Base-by-base conservation (phyloP, 2,888 invertebrate species). In the Trichogramma dendrolimi region DNA sequence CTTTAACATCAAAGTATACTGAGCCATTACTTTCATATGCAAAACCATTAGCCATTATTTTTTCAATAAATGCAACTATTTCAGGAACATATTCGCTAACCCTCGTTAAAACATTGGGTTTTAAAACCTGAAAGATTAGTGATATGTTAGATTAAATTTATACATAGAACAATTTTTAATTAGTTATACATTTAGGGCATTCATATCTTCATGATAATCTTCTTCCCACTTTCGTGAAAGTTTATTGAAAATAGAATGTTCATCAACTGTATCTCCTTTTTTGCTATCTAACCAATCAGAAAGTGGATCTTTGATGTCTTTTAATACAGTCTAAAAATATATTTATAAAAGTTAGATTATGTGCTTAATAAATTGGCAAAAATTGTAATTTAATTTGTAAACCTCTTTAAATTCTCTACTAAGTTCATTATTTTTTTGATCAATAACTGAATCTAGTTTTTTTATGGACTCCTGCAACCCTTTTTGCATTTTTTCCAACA, bases 51-150 rank as follows among this genome's bases (percentile, higher is more conserved):
- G 84, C 82, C 68, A 99, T 92, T 66, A 99, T 97, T 77, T 89
- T 90, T 78, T 95, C 82, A 65, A 97, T 93, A 78, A 89, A 99
- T 27, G 82, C 82, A 41, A 98, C 83, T 69, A 98, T 97, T 82
- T 99, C 95, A 7, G 97, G 96, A 62, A 99, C 88, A 80, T 97
- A 99, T 84, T 99, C 99, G 77, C 96, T 97, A 43, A 99, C 99
- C 75, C 99, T 85, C 1, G 98, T 98, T 63, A 99, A 82, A n/a
- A 94, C 91, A 83, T 96, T 91, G 10, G 99, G 94, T 58, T 91
- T 90, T 61, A 94, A 81, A 51, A 99, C 90, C 93, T 96, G 73
- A 49, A 47, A 49, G 14, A 27, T 42, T 39, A 4, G 11, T 6
- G 8, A 27, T 43, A n/a, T 10, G n/a, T 6, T 38, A 4, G 11